phyloP scores from a whole-genome alignment of 2,888 invertebrate genomes.

The Eilema griseolum region DNA sequence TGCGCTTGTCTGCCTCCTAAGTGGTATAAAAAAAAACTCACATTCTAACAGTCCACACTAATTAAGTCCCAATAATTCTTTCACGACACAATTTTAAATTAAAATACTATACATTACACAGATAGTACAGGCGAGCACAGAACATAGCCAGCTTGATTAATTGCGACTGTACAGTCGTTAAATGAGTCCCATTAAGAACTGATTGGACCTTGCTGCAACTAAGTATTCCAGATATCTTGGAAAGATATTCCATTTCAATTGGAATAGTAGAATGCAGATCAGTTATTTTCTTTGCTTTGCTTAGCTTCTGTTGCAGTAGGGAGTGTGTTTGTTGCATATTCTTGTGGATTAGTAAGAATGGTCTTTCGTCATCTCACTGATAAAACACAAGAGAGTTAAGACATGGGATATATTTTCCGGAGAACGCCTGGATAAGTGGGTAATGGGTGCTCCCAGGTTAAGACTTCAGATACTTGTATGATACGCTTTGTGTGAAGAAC shows the following conservation, averaged over 20 bases:
- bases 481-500: too few relatives aligned
- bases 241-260: constrained; percentile 17
- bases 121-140: constrained; percentile 18
- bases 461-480: too few relatives aligned
- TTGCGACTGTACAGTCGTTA: constrained; percentile 41
- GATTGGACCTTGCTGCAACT: constrained; percentile 42
- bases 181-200: constrained; percentile 47
- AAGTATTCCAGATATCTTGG: constrained; percentile 28
- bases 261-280: constrained; percentile 9
- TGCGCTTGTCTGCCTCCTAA: too few relatives aligned
- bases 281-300: neutral
- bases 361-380: too few relatives aligned
- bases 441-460: too few relatives aligned
- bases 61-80: constrained; percentile 7
- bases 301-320: neutral
- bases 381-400: too few relatives aligned
- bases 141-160: constrained; percentile 47
- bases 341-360: too few relatives aligned
- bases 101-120: constrained; percentile 23
- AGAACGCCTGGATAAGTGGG: too few relatives aligned
- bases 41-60: neutral
- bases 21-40: too few relatives aligned
- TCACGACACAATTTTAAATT: constrained; percentile 8
- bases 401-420: too few relatives aligned
- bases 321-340: too few relatives aligned